These are phyloP conservation scores for Pseudopleuronectes americanus DNA, from an alignment of 2,797 vertebrate genomes.

Conservation along the genomic window DNA sequence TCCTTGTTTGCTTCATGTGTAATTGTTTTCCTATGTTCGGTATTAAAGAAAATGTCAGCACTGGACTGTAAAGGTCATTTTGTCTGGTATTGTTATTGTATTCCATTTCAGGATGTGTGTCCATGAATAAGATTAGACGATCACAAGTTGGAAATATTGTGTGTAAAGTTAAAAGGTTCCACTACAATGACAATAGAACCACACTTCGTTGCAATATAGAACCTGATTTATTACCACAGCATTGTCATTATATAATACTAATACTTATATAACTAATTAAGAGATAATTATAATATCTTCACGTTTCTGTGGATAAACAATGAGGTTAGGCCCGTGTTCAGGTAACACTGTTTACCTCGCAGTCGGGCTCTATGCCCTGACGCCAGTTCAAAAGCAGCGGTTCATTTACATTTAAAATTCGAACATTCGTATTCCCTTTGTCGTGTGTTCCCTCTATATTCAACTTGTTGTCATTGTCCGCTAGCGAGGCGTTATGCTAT, in stretches of 20 bases:
- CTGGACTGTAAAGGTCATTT: not conserved
- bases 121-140: no score
- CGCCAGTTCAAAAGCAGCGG: not conserved
- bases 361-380: no score
- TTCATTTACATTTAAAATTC: not conserved
- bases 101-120: not conserved
- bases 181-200: not conserved
- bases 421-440: no score
- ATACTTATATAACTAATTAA: no score
- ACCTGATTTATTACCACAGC: not conserved
- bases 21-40: no score
- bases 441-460: fast-evolving
- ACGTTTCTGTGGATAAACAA: not conserved
- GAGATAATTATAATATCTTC: no score
- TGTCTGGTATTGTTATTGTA: not conserved
- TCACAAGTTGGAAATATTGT: no score
- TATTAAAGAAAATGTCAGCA: no score
- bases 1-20: not conserved
- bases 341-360: not conserved
- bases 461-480: not conserved
- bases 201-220: not conserved
- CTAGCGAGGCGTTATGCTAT: slow-evolving; percentile 13
- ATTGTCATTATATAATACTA: no score
- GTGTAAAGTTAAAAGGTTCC: not conserved
- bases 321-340: slow-evolving; percentile 3